Evolutionary conservation across 2,113 vertebrate species (phyloP), one percentile per base, ranked within the genome.

Genomic region (Saimiri boliviensis): DNA sequence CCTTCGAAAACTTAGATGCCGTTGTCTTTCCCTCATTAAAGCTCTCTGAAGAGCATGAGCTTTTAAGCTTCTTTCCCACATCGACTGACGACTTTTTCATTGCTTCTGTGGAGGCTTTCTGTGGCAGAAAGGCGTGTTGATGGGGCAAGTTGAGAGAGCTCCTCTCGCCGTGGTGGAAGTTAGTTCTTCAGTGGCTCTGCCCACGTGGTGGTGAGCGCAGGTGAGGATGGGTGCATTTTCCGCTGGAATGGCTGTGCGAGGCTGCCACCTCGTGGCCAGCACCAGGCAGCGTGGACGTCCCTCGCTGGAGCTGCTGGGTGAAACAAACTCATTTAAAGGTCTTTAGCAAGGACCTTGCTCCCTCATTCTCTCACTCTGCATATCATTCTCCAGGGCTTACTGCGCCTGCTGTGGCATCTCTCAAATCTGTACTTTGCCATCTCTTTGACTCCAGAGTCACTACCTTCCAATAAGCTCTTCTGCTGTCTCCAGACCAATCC

Each of bases 261-360:
- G 30, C 94, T 95, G 97, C 97, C 97, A 86, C 81, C 97, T 37
- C 35, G 87, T 94, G 98, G 96, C 68, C 35, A n/a, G 27, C 1
- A 14, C 4, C 2, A 0, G 76, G 80, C 45, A 91, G 11, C 76
- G 80, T 25, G 0, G 20, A 25, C 40, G 71, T 35, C 8, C 32
- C 47, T 60, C n/a, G 86, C 23, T 42, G 49, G 12, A 9, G 37
- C 40, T 37, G 54, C 40, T n/a, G 21, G 68, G 45, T 47, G 68
- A 58, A 76, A 37, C 32, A n/a, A 0, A 16, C 20, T 74, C 0
- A 8, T 58, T 76, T 21, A 56, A 74, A 92, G 42, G n/a, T 25
- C 13, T 93, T 92, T 27, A 58, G 4, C 42, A 12, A 49, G 70
- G 77, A 11, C 23, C n/a, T 66, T 56, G 30, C 52, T 63, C 49